Conservation (phyloP, 2,888 invertebrate genomes). For the Leptinotarsa peninsularis region DNA sequence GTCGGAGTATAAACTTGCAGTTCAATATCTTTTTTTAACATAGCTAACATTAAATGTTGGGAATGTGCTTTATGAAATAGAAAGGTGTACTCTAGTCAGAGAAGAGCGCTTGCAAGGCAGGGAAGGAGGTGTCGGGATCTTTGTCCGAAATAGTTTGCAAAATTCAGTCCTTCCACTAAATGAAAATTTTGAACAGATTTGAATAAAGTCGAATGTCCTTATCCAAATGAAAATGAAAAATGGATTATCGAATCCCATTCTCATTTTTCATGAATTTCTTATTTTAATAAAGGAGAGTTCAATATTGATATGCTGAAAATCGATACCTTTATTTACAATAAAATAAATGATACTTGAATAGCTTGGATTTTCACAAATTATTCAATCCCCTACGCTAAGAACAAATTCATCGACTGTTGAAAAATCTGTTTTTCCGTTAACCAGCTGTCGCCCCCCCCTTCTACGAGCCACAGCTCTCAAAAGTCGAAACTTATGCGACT, state of each 20-base stretch:
- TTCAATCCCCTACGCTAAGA: not conserved
- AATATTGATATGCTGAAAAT: slow-evolving; percentile 14
- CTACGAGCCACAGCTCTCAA: no score
- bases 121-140: not conserved
- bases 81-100: not conserved
- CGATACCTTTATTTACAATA: not conserved
- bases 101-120: not conserved
- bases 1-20: no score
- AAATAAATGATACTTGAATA: slow-evolving; percentile 9
- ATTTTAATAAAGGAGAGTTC: not conserved
- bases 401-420: not conserved
- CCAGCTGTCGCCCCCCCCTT: no score
- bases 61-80: not conserved
- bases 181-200: not conserved
- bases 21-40: not conserved
- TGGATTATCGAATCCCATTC: not conserved
- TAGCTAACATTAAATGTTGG: not conserved
- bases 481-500: no score
- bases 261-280: not conserved
- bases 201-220: not conserved
- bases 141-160: not conserved
- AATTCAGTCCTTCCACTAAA: not conserved
- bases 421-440: not conserved
- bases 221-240: not conserved
- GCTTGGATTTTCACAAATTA: not conserved